Conservation (phyloP, 2,113 vertebrate species). For the Siniperca chuatsi region DNA sequence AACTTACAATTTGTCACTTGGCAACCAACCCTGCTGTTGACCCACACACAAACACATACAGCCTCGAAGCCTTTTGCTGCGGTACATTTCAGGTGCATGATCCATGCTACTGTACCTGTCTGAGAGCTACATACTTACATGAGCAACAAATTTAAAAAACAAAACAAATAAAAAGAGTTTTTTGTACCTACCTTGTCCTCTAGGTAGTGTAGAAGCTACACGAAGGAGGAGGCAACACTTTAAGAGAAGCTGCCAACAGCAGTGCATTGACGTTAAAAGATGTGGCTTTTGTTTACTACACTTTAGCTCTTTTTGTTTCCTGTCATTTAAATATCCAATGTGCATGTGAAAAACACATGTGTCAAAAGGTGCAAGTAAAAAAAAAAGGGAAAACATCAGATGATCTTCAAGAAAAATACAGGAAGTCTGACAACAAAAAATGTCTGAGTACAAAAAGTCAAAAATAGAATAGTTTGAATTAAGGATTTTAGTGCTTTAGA, state of each 20-base stretch:
- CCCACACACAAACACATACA: background rate
- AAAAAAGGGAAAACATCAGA: background rate
- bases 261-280: background rate
- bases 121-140: background rate
- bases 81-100: background rate
- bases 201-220: conserved; percentile 58
- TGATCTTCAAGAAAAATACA: background rate
- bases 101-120: background rate
- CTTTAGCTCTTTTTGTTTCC: background rate
- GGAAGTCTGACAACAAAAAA: background rate
- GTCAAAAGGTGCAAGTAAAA: background rate
- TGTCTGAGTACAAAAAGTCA: background rate
- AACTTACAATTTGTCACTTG: conserved; percentile 47
- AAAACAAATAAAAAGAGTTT: background rate
- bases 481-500: background rate
- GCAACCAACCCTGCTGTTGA: conserved; percentile 20
- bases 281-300: background rate
- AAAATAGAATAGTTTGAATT: background rate
- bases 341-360: background rate
- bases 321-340: background rate
- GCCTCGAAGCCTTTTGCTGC: background rate
- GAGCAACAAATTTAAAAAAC: background rate
- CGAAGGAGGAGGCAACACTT: background rate
- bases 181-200: conserved; percentile 46
- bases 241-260: background rate